These are phyloP conservation scores for Actinernus sp. DNA, from an alignment of 92 coral and sea anemone species.

Conservation along the genomic window DNA sequence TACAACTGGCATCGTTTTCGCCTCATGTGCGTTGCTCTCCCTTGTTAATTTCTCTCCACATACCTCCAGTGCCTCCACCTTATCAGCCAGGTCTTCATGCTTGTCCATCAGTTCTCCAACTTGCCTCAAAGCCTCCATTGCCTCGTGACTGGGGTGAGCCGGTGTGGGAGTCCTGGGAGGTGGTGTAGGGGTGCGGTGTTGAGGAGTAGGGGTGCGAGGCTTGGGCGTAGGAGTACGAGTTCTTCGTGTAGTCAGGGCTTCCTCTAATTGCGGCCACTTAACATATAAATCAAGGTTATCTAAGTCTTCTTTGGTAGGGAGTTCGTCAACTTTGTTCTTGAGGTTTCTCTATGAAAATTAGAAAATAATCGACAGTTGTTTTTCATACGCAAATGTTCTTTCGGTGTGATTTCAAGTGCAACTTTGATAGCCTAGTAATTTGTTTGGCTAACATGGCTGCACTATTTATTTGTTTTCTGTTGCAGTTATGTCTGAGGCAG, in stretches of 20 bases:
- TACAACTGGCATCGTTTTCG: too few relatives aligned
- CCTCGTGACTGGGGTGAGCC: constrained; percentile 79
- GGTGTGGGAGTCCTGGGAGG: constrained; percentile 85
- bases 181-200: constrained; percentile 16
- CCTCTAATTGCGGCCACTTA: constrained; percentile 98
- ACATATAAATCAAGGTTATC: constrained; percentile 88
- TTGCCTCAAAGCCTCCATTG: constrained; percentile 91
- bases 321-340: constrained; percentile 71
- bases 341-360: constrained; percentile 73
- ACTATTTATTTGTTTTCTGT: too few relatives aligned
- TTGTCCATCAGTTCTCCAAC: constrained; percentile 87
- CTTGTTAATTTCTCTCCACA: neutral
- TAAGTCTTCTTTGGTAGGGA: constrained; percentile 93
- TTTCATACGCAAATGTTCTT: too few relatives aligned
- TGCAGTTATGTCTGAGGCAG: too few relatives aligned
- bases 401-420: too few relatives aligned
- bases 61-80: constrained; percentile 86
- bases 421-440: too few relatives aligned
- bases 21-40: too few relatives aligned
- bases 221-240: constrained; percentile 76
- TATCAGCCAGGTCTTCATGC: constrained; percentile 72
- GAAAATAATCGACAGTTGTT: too few relatives aligned
- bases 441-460: too few relatives aligned
- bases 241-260: constrained; percentile 85
- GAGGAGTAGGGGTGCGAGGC: constrained; percentile 59